Evolutionary conservation across 2,113 vertebrate genomes (phyloP).

Genomic region (Oncorhynchus tshawytscha): DNA sequence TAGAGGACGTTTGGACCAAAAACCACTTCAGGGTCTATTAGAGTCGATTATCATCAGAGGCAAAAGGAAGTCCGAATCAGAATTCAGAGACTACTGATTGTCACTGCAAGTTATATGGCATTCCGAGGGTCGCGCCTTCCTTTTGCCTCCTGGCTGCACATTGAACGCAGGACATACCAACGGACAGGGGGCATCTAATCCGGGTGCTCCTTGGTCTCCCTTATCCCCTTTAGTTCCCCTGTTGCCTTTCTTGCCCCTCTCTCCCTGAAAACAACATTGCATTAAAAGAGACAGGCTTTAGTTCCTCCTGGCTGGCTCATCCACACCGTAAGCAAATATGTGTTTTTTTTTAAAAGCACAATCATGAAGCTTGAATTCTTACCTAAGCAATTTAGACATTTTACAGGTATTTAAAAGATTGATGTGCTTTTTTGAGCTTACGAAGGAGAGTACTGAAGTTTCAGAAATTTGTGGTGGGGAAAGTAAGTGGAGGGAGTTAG

Average conservation of each 20-base stretch:
- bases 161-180: conserved; percentile 90
- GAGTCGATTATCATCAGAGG: conserved; percentile 41
- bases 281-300: conserved; percentile 83
- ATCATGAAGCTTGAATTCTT: background rate
- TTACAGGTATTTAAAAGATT: conserved; percentile 11
- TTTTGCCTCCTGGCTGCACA: conserved; percentile 71
- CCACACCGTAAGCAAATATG: conserved; percentile 39
- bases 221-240: conserved; percentile 99
- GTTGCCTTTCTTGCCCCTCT: conserved; percentile 99
- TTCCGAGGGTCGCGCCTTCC: conserved; percentile 68
- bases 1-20: conserved; percentile 52
- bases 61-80: conserved; percentile 56
- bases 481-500: conserved; percentile 57
- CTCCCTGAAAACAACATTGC: conserved; percentile 98
- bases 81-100: conserved; percentile 1
- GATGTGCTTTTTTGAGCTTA: conserved; percentile 14
- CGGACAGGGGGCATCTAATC: conserved; percentile 99
- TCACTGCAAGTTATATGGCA: background rate
- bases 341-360: conserved; percentile 1
- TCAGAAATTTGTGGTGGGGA: conserved; percentile 17
- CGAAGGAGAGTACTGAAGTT: background rate
- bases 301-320: conserved; percentile 58
- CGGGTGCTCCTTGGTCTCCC: conserved; percentile 99
- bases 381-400: conserved; percentile 13
- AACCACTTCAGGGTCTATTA: conserved; percentile 54